A percentile compares a stretch with the other conserved stretches of the same genome.
Evolutionary conservation across 2,113 vertebrate species (phyloP).

Genomic region (Danionella cerebrum): DNA sequence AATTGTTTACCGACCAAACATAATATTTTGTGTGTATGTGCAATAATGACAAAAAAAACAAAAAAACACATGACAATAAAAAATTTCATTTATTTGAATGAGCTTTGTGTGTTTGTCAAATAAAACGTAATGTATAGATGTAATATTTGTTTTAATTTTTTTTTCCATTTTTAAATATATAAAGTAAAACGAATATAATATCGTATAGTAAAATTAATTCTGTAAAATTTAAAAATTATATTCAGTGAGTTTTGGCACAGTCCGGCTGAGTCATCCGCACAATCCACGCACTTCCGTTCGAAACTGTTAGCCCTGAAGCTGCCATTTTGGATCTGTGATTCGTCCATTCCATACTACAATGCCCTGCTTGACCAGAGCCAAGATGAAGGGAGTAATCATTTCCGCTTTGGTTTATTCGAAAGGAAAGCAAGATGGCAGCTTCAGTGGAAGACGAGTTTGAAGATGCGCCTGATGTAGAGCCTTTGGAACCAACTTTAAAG

Average conservation of each 20-base stretch:
- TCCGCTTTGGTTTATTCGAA: conserved; percentile 1
- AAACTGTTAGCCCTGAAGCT: background rate
- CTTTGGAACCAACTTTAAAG: conserved; percentile 82
- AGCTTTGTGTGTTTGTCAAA: background rate
- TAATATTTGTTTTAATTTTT: no score
- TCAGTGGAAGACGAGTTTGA: conserved; percentile 86
- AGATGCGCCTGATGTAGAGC: conserved; percentile 90
- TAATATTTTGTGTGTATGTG: conserved; percentile 40
- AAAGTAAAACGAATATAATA: no score
- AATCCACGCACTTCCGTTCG: background rate
- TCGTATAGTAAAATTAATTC: no score
- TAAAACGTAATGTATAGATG: no score
- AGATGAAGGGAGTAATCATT: conserved; percentile 18
- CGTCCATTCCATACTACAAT: background rate
- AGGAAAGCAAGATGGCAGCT: conserved; percentile 74
- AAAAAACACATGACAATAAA: conserved; percentile 48
- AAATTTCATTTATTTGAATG: conserved; percentile 27
- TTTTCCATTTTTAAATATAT: no score
- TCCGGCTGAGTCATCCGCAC: background rate
- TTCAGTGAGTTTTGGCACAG: background rate
- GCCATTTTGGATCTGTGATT: conserved; percentile 24
- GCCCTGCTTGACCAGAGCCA: background rate
- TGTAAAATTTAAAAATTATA: no score
- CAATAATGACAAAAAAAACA: conserved; percentile 25
- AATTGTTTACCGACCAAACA: conserved; percentile 23